Conservation (phyloP, 1,140 invertebrate species). For the Halotydeus destructor region DNA sequence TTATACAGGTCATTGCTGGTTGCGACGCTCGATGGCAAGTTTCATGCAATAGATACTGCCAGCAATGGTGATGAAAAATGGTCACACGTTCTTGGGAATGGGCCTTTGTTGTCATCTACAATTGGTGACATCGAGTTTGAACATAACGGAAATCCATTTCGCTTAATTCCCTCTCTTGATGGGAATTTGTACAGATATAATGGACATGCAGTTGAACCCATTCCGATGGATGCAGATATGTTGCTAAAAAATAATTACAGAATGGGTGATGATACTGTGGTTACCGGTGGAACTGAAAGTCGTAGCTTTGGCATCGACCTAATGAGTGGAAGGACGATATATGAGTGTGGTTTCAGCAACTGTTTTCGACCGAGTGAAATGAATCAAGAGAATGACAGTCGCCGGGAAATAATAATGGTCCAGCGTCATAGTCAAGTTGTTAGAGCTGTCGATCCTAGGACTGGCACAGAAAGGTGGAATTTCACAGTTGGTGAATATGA, state of each 20-base stretch:
- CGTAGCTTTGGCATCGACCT: conserved; percentile 42
- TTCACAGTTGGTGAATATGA: conserved; percentile 79
- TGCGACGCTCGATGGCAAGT: conserved; percentile 16
- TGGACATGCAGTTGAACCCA: conserved; percentile 58
- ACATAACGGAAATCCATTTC: conserved; percentile 58
- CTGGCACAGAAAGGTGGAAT: conserved; percentile 79
- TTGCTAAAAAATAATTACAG: conserved; percentile 57
- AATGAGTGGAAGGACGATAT: conserved; percentile 38
- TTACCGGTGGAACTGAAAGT: conserved; percentile 50
- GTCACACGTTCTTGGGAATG: conserved; percentile 9
- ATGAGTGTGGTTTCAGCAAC: conserved; percentile 46
- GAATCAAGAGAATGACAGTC: conserved; percentile 26
- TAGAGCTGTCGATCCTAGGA: conserved; percentile 55
- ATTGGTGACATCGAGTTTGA: conserved; percentile 37
- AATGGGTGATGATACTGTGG: conserved; percentile 53
- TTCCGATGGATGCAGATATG: conserved; percentile 62
- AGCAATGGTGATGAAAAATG: conserved; percentile 11
- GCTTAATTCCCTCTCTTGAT: conserved; percentile 70
- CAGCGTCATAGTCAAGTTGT: conserved; percentile 55
- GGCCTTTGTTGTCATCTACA: conserved; percentile 14
- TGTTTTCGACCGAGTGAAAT: conserved; percentile 32
- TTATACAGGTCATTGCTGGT: too few species aligned
- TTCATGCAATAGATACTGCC: conserved; percentile 14
- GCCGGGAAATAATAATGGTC: neutral
- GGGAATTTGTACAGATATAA: conserved; percentile 76